Percentiles rank a stretch among this genome's conserved stretches.
Conservation (phyloP, 2,113 vertebrate genomes). For the Microtus montanus region DNA sequence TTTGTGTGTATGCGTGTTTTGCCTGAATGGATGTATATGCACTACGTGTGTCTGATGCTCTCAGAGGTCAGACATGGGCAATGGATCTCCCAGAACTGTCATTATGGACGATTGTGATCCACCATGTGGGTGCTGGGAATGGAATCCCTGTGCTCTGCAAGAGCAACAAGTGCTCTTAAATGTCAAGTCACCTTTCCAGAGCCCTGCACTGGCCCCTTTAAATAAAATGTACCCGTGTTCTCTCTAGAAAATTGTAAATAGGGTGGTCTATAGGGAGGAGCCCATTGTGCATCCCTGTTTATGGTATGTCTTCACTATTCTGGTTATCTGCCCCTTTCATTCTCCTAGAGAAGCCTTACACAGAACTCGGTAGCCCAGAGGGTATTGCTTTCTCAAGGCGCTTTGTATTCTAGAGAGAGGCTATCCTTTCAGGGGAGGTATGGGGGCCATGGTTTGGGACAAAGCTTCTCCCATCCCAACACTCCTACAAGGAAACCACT, state of each 20-base stretch:
- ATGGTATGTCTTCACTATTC: not conserved
- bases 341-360: not conserved
- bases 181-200: not conserved
- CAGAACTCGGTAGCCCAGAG: not conserved
- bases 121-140: not conserved
- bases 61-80: not conserved
- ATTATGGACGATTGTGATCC: not conserved
- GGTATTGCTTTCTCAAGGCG: not conserved
- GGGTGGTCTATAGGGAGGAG: not conserved
- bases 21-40: not conserved
- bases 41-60: not conserved
- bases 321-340: not conserved
- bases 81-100: not conserved
- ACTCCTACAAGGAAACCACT: constrained; percentile 14
- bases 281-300: not conserved
- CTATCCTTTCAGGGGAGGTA: not conserved
- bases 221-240: constrained; percentile 23
- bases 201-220: not conserved
- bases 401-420: constrained; percentile 14
- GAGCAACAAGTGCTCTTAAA: not conserved
- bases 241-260: constrained; percentile 17
- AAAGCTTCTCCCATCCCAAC: not conserved
- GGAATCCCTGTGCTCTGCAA: not conserved
- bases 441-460: not conserved
- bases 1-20: not conserved